Evolutionary conservation across 2,113 vertebrate genomes (phyloP).

Genomic region (Tetraodon nigroviridis): DNA sequence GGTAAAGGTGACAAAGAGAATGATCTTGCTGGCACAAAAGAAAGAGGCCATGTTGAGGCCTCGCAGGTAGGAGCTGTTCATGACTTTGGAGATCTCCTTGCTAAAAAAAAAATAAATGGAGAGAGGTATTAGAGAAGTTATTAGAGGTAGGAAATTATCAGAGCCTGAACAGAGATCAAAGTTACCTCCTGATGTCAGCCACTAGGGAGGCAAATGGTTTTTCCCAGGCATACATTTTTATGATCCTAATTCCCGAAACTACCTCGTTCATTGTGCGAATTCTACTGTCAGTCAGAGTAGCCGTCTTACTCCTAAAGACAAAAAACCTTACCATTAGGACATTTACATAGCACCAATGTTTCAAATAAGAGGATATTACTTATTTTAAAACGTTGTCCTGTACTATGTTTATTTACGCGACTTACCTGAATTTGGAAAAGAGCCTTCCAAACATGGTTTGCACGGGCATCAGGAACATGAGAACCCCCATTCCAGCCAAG

Average conservation of each 20-base stretch:
- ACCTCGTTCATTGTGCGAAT: constrained; percentile 94
- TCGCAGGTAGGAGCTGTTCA: constrained; percentile 88
- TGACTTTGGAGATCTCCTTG: constrained; percentile 83
- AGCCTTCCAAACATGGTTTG: constrained; percentile 86
- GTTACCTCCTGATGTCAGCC: constrained; percentile 79
- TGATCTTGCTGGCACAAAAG: constrained; percentile 86
- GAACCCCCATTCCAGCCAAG: constrained; percentile 86
- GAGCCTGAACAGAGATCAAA: no score
- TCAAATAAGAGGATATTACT: neutral
- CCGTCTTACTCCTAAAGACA: constrained; percentile 78
- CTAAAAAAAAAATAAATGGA: constrained; percentile 60
- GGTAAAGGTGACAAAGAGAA: constrained; percentile 85
- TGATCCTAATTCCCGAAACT: constrained; percentile 88
- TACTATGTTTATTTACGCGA: neutral
- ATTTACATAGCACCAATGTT: no score
- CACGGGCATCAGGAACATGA: constrained; percentile 86
- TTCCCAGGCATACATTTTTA: constrained; percentile 97
- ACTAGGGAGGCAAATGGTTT: constrained; percentile 83
- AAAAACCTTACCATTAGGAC: neutral
- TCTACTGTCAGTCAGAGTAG: constrained; percentile 79
- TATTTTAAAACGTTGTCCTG: no score
- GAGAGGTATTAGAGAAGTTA: neutral
- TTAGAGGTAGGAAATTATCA: no score
- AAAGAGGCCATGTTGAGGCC: constrained; percentile 89
- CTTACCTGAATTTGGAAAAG: constrained; percentile 89